Evolutionary conservation across 2,797 vertebrate genomes (phyloP).

Genomic region (Acomys russatus): DNA sequence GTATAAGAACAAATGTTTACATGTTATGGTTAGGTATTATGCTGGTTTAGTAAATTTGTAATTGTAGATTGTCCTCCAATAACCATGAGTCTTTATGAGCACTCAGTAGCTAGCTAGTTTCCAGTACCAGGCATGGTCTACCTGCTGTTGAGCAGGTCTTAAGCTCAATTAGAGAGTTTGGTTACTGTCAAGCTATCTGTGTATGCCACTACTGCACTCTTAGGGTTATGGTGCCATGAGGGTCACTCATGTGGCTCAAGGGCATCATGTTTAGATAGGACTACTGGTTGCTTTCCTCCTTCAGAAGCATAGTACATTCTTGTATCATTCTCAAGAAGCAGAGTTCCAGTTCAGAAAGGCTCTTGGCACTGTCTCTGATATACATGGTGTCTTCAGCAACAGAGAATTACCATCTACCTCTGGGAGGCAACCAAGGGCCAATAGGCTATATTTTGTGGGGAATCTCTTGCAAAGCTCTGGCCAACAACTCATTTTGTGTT

Average conservation of each 20-base stretch:
- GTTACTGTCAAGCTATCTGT: background rate
- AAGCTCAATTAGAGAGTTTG: background rate
- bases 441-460: background rate
- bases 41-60: background rate
- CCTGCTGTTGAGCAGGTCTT: background rate
- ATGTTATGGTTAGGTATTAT: background rate
- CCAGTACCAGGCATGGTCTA: background rate
- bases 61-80: background rate
- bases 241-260: background rate
- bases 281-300: background rate
- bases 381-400: background rate
- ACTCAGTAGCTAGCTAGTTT: background rate
- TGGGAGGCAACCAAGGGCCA: background rate
- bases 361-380: background rate
- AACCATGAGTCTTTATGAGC: background rate
- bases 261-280: background rate
- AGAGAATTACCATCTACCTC: background rate
- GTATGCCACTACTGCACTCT: background rate
- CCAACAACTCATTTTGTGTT: background rate
- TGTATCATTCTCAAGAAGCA: background rate
- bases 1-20: background rate
- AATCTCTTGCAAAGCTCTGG: background rate
- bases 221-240: background rate
- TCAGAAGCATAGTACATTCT: background rate
- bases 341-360: background rate